Evolutionary conservation across 2,888 invertebrate species (phyloP), one percentile per base, ranked within the genome.

Genomic region (Eurytoma californica): DNA sequence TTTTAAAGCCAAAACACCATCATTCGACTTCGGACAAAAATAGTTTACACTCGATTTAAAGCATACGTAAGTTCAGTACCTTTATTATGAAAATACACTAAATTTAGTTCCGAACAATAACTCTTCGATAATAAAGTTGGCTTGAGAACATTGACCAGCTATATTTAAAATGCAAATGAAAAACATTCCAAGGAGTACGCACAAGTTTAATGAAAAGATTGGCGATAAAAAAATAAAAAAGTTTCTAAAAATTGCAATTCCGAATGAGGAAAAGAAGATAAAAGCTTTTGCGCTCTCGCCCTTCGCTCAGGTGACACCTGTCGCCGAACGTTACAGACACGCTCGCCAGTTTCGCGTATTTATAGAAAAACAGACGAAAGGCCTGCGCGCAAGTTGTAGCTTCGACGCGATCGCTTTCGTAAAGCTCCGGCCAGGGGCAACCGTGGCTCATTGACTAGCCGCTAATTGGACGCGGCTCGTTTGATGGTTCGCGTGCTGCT

Each of bases 381-480:
- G 20, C 51, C 20, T 57, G 18, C 57, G 57, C 57, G 57, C 57
- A 12, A 20, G 13, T 57, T 57, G 20, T 57, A 20, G 39, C 9
- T 39, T 3, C 14, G 60, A 60, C 2, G 60, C 24, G 60, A 16
- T 53, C 53, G 53, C 53, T 3, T 14, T 53, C 13, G 24, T 13
- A 60, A 24, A 24, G 60, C 3, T 12, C 1, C 60, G 24, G 1
- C 24, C 14, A 24, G 20, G 60, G 57, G 14, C 24, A 20, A 30
- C n/a, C 14, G 24, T n/a, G 67, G 67, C 60, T 14, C 78, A 79
- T 79, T 65, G 78, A 68, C 68, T 28, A 49, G 24, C 28, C 49
- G 73, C 73, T 79, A 79, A 79, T 79, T 79, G 72, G 68, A 73
- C 51, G 60, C 77, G 72, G 49, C 69, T 55, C 67, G 78, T 60